Percentiles rank a stretch among this genome's conserved stretches.
These are phyloP conservation scores for Philopedon plagiatum DNA, from an alignment of 2,888 invertebrate genomes.

Conservation along the genomic window DNA sequence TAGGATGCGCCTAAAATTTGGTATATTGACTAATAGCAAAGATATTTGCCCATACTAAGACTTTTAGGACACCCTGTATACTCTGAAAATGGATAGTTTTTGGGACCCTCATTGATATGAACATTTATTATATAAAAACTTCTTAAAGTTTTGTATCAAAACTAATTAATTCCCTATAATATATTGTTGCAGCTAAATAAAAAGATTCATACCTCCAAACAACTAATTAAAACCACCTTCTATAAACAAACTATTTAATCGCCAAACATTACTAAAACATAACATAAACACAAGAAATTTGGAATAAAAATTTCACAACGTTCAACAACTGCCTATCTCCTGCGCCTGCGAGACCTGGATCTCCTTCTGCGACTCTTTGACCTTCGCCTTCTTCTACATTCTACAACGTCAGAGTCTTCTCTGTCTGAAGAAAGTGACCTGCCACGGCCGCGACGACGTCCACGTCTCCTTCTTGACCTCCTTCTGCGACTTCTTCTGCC, in stretches of 20 bases:
- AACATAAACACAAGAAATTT: slow-evolving; percentile 3
- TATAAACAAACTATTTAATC: neutral
- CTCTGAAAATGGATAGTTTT: too few species aligned
- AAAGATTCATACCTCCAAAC: too few species aligned
- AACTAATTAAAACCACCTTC: neutral
- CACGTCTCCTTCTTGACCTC: slow-evolving; percentile 4
- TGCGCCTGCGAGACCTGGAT: neutral
- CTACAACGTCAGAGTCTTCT: neutral
- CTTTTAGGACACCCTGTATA: too few species aligned
- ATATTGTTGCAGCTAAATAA: too few species aligned
- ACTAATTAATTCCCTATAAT: too few species aligned
- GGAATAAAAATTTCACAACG: neutral
- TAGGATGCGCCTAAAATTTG: too few species aligned
- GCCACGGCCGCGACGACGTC: slow-evolving; percentile 2
- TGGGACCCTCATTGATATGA: too few species aligned
- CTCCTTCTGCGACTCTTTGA: neutral
- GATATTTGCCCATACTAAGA: too few species aligned
- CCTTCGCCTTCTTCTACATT: neutral
- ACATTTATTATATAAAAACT: too few species aligned
- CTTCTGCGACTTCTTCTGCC: slow-evolving; percentile 11
- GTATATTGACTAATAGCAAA: too few species aligned
- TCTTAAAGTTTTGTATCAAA: too few species aligned
- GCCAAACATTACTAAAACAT: neutral
- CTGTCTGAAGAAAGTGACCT: slow-evolving; percentile 18
- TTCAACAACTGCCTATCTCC: neutral